Evolutionary conservation across 2,797 vertebrate species (phyloP), one percentile per base, ranked within the genome.

Genomic region (Lates japonicus): DNA sequence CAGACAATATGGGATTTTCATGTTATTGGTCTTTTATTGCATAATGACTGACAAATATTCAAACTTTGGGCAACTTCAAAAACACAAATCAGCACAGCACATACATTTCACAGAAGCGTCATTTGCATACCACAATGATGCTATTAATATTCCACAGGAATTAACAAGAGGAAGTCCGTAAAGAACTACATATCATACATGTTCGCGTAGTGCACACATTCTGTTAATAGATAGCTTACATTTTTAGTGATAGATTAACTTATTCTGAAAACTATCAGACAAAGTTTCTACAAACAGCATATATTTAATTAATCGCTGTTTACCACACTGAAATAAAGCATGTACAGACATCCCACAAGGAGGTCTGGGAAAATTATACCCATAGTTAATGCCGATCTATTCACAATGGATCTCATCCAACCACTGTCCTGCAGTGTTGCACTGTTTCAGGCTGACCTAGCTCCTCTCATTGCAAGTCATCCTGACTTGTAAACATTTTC

Each of bases 71-170:
- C 48, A 25, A 39, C 58, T 78, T 64, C 5, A 20, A 73, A 58
- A 68, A 78, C 41, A 84, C n/a, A 78, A 74, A 78, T 63, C 51
- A 65, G n/a, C 25, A 63, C 7, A 66, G 55, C n/a, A 52, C 58
- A 83, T 59, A 37, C 60, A 73, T 74, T 67, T 14, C 58, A 76
- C 22, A 69, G 51, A 87, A 85, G 58, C 59, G 35, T 69, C 1
- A 73, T 84, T 87, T 90, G 49, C 66, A 84, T 35, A 70, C 22
- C 74, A 82, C 46, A 7, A 20, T 51, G 41, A 69, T 64, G 39
- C 19, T 63, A 71, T 72, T 76, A 31, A 74, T 80, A 89, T 94
- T 93, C 93, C 93, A 92, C 69, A 85, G 89, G 94, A 94, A 94
- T 87, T n/a, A 82, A 88, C 79, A 70, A 22, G 44, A 79, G 48